These are phyloP conservation scores for Podilymbus podiceps DNA, from an alignment of 2,113 vertebrate genomes.

Conservation along the genomic window DNA sequence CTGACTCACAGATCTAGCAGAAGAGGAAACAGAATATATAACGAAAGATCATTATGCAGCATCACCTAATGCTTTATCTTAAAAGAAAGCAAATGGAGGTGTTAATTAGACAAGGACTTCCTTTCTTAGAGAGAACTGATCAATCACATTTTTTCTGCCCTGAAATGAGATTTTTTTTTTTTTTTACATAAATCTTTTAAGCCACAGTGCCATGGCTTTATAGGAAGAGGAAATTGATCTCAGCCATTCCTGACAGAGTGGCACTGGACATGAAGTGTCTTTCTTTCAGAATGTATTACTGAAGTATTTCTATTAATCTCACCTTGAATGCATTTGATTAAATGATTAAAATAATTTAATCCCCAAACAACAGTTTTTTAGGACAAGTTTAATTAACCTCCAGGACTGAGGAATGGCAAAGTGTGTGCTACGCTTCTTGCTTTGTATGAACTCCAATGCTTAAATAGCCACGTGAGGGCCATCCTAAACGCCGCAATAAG, in stretches of 20 bases:
- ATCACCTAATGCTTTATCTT: background rate
- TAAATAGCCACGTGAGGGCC: background rate
- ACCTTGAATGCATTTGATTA: slow-evolving; percentile 20
- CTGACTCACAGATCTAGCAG: background rate
- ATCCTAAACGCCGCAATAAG: background rate
- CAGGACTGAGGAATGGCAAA: background rate
- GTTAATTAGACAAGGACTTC: slow-evolving; percentile 1
- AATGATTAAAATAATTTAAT: slow-evolving; percentile 9
- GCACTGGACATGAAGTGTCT: background rate
- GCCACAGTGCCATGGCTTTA: background rate
- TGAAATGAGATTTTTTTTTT: background rate
- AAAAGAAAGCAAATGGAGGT: background rate
- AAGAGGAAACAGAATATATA: background rate
- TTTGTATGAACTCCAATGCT: background rate
- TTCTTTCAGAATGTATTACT: slow-evolving; percentile 6
- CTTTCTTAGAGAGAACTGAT: background rate
- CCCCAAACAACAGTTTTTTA: background rate
- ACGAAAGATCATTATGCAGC: background rate
- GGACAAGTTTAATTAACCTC: background rate
- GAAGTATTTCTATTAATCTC: background rate
- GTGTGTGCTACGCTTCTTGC: background rate
- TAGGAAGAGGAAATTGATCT: slow-evolving; percentile 32
- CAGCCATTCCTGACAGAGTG: background rate
- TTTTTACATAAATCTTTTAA: slow-evolving; percentile 40
- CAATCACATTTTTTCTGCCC: background rate